These are phyloP conservation scores for Sesamia inferens DNA, from an alignment of 2,888 invertebrate genomes.

Conservation along the genomic window DNA sequence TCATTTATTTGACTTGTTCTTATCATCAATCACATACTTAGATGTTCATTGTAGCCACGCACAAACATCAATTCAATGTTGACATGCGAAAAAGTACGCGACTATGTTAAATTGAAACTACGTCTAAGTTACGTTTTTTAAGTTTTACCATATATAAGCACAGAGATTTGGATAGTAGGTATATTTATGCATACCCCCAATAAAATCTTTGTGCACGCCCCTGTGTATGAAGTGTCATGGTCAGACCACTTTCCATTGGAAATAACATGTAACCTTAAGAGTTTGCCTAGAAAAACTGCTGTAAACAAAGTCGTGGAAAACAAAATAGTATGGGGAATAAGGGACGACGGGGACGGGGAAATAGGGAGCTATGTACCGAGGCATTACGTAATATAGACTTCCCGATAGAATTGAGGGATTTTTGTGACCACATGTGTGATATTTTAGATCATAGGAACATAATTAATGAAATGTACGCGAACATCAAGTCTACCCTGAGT, in stretches of 20 bases:
- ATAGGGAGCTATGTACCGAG: background rate
- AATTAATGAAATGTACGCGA: background rate
- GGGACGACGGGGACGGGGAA: background rate
- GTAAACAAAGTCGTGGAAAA: background rate
- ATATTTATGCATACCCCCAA: too few relatives aligned
- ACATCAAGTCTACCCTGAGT: background rate
- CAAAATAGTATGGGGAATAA: background rate
- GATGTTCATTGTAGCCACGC: too few relatives aligned
- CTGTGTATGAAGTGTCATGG: slow-evolving; percentile 17
- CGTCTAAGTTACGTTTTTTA: too few relatives aligned
- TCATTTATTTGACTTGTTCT: too few relatives aligned
- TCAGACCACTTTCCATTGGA: slow-evolving; percentile 1
- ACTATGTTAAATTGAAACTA: too few relatives aligned
- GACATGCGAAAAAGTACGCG: too few relatives aligned
- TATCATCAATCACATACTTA: too few relatives aligned
- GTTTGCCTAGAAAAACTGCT: background rate
- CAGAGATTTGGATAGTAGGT: too few relatives aligned
- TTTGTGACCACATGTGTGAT: background rate
- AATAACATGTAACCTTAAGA: background rate
- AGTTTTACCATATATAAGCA: too few relatives aligned
- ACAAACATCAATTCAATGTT: too few relatives aligned
- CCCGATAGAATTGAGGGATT: background rate
- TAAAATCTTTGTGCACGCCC: too few relatives aligned
- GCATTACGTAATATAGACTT: slow-evolving; percentile 1
- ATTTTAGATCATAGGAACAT: background rate